Conservation (phyloP, 2,113 vertebrate genomes). For the Gnathonemus longibarbis region DNA sequence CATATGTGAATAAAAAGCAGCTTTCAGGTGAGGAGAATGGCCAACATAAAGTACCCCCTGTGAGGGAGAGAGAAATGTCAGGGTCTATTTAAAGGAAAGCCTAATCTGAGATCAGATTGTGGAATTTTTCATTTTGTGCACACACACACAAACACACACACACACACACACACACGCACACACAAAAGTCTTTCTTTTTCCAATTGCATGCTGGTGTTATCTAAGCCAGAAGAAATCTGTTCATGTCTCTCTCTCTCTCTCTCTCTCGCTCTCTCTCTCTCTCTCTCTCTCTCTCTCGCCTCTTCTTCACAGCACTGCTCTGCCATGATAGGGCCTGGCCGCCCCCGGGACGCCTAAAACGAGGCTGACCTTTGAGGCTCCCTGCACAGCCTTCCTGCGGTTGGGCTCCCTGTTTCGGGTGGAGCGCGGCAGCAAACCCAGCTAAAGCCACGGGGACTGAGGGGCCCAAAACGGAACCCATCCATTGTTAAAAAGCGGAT, state of each 20-base stretch:
- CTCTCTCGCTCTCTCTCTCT: too few relatives aligned
- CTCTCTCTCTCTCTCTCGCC: too few relatives aligned
- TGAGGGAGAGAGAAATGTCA: background rate
- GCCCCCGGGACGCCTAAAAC: background rate
- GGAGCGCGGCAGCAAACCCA: background rate
- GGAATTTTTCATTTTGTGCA: conserved; percentile 13
- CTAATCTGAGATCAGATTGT: background rate
- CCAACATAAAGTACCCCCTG: background rate
- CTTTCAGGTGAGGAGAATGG: background rate
- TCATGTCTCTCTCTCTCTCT: background rate
- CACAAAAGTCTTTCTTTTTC: background rate
- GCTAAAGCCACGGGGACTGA: background rate
- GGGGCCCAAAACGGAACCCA: background rate
- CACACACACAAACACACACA: background rate
- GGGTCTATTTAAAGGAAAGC: conserved; percentile 4
- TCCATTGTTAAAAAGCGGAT: background rate
- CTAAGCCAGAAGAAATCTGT: background rate
- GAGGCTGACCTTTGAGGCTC: background rate
- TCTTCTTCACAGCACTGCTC: background rate
- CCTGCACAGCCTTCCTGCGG: background rate
- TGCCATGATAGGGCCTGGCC: background rate
- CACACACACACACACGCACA: background rate
- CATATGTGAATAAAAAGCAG: background rate
- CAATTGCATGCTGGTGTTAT: background rate
- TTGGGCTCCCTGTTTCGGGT: background rate